phyloP scores from a whole-genome alignment of 2,113 vertebrate genomes.

The Nestor notabilis region DNA sequence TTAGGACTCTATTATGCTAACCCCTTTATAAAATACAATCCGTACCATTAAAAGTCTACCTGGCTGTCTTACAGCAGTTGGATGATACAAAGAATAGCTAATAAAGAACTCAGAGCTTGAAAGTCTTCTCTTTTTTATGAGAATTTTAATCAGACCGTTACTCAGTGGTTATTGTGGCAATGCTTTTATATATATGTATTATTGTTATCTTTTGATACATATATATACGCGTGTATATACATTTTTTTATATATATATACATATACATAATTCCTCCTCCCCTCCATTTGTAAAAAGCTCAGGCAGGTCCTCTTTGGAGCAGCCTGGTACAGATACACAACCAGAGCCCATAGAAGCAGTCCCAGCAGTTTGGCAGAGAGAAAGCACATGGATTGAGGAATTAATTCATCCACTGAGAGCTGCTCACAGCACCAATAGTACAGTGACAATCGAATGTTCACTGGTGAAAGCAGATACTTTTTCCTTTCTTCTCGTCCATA shows the following conservation, averaged over 20 bases:
- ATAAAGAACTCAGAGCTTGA: background rate
- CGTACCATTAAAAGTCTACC: background rate
- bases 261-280: fast-evolving
- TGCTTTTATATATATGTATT: background rate
- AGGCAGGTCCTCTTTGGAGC: background rate
- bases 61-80: background rate
- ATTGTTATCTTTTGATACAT: background rate
- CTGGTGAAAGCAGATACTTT: background rate
- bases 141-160: background rate
- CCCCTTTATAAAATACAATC: conserved; percentile 26
- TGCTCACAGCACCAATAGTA: background rate
- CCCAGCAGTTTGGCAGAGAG: background rate
- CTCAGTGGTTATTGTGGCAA: background rate
- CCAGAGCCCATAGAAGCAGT: background rate
- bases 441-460: background rate
- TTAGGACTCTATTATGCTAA: background rate
- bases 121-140: background rate
- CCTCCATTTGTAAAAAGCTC: background rate
- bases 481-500: background rate
- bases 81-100: background rate
- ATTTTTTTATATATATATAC: background rate
- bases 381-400: background rate
- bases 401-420: background rate
- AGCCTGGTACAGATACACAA: background rate
- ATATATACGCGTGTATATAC: background rate